Evolutionary conservation across 2,888 invertebrate genomes (phyloP), one percentile per base, ranked within the genome.

Genomic region (Aleiodes leptofemur): DNA sequence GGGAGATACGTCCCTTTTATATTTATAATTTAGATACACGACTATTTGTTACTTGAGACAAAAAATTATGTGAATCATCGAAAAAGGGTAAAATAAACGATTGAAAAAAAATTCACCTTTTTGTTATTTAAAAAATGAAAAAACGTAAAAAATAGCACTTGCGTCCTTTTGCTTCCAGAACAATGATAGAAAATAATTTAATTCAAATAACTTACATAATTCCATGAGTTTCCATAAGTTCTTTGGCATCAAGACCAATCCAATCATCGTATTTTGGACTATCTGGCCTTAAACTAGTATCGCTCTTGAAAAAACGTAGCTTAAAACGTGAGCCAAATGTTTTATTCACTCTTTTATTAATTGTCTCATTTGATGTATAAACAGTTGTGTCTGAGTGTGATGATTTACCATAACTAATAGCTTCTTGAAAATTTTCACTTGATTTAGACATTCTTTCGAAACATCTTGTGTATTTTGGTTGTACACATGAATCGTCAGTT

Each of bases 371-470:
- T 4, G 78, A 78, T 56, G 73, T 61, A 8, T 61, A 61, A 9
- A 68, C 48, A 43, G 9, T 16, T 16, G 14, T 50, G 50, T 68
- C 50, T 16, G 66, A 68, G 16, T 53, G 43, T 69, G 66, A 38
- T 13, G 38, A 43, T 48, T 50, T 43, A 11, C n/a, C 34, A 43
- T 73, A 70, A 16, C 3, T 29, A 3, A 70, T 23, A 29, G 23
- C 70, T 1, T 68, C 48, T 16, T 76, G 70, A 16, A 79, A 73
- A 38, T 78, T 75, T 31, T 79, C 79, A 73, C 78, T 78, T 29
- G 79, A 79, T 64, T 77, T 79, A 69, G 72, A 77, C 13, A 78
- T 78, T 50, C 77, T 78, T 14, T 73, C 70, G 66, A 77, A 77
- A 73, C 72, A 74, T 53, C 29, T 55, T 14, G n/a, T 69, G 13